These are phyloP conservation scores for Gerris buenoi DNA, from an alignment of 1,140 invertebrate species.

Conservation along the genomic window DNA sequence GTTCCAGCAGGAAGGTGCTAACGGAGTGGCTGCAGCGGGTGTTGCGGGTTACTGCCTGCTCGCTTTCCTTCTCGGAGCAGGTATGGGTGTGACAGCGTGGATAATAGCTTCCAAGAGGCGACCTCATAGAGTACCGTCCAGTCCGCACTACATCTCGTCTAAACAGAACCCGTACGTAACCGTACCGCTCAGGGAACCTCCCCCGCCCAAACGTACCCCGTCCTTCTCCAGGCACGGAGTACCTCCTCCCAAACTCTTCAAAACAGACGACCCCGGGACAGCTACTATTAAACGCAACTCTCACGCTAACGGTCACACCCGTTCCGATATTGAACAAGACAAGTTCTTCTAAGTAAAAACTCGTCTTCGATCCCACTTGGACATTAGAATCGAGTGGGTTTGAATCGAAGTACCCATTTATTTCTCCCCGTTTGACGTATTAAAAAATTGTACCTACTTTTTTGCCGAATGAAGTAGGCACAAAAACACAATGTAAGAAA, in stretches of 20 bases:
- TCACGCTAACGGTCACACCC: slow-evolving; percentile 36
- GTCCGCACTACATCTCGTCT: slow-evolving; percentile 58
- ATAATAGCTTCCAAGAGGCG: slow-evolving; percentile 32
- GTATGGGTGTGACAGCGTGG: slow-evolving; percentile 18
- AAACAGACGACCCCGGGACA: slow-evolving; percentile 49
- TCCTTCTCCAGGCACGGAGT: slow-evolving; percentile 20
- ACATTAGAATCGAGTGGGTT: too few relatives aligned
- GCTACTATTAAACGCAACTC: slow-evolving; percentile 63
- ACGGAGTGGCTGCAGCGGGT: slow-evolving; percentile 30
- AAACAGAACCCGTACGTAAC: slow-evolving; percentile 70
- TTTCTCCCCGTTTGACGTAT: too few relatives aligned
- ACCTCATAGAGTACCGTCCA: slow-evolving; percentile 41
- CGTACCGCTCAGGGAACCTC: slow-evolving; percentile 55
- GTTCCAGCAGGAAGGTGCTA: background rate
- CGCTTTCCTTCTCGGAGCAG: slow-evolving; percentile 27
- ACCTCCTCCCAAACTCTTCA: slow-evolving; percentile 16
- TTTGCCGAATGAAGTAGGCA: too few relatives aligned
- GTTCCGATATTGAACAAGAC: slow-evolving; percentile 41
- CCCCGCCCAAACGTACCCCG: slow-evolving; percentile 24
- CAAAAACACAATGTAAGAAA: too few relatives aligned
- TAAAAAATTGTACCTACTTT: too few relatives aligned
- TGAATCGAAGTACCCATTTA: too few relatives aligned
- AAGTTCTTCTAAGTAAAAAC: slow-evolving; percentile 40
- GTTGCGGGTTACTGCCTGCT: slow-evolving; percentile 31
- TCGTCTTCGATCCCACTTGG: too few relatives aligned